phyloP scores from a whole-genome alignment of 2,888 invertebrate species.

The Morpho helenor region DNA sequence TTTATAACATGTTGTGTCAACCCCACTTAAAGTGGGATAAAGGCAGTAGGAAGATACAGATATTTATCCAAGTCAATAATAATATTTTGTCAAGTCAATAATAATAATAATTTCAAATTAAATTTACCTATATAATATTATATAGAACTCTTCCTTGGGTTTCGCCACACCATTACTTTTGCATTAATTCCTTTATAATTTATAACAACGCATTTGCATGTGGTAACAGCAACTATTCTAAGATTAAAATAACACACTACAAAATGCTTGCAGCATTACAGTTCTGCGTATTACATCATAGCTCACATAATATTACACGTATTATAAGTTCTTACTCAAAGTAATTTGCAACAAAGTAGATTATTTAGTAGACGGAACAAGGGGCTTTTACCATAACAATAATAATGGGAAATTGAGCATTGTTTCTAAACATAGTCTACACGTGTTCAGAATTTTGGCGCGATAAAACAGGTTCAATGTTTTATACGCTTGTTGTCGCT shows the following conservation, averaged over 20 bases:
- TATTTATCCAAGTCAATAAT: no score
- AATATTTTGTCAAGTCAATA: no score
- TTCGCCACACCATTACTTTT: no score
- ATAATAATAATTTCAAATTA: no score
- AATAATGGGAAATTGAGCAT: conserved; percentile 28
- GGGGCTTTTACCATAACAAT: conserved; percentile 20
- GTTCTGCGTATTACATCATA: background rate
- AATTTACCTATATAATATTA: no score
- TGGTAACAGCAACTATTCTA: background rate
- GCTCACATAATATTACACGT: background rate
- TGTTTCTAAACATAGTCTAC: conserved; percentile 35
- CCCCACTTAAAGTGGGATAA: no score
- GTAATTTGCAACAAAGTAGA: conserved; percentile 10
- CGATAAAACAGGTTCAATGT: conserved; percentile 3
- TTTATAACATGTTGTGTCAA: no score
- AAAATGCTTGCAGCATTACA: background rate
- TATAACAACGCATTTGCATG: background rate
- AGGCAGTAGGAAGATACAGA: no score
- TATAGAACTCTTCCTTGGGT: no score
- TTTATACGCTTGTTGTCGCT: background rate
- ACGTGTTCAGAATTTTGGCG: conserved; percentile 26
- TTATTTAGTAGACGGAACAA: conserved; percentile 18
- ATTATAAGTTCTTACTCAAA: background rate
- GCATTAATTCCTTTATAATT: no score
- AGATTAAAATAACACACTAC: no score